phyloP scores from a whole-genome alignment of 2,888 invertebrate genomes.

The Orgyia antiqua region DNA sequence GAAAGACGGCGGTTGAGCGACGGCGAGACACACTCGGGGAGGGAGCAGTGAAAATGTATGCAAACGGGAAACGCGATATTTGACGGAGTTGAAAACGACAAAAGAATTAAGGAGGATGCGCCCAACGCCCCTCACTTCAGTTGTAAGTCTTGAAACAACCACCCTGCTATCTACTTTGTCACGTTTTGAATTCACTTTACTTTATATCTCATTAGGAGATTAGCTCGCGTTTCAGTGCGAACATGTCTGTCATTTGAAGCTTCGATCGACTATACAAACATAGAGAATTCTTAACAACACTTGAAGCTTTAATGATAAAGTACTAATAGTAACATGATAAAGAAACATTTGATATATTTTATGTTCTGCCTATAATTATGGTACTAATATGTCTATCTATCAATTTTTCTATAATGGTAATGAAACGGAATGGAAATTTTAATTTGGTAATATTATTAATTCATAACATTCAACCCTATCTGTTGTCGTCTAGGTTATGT shows the following conservation, averaged over 20 bases:
- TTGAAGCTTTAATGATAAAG: constrained; percentile 4
- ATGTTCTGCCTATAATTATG: constrained; percentile 18
- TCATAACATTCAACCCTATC: constrained; percentile 52
- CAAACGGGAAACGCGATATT: constrained; percentile 72
- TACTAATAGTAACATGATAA: constrained; percentile 10
- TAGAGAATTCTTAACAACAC: constrained; percentile 11
- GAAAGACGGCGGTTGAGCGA: constrained; percentile 63
- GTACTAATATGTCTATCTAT: constrained; percentile 6
- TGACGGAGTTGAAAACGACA: constrained; percentile 74
- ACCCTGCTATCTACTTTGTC: constrained; percentile 21
- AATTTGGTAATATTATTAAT: constrained; percentile 39
- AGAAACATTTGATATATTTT: constrained; percentile 10
- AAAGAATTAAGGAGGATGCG: constrained; percentile 64
- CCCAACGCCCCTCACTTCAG: constrained; percentile 18
- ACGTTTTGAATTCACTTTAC: constrained; percentile 62
- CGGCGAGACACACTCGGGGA: constrained; percentile 32
- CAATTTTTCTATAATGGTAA: constrained; percentile 12
- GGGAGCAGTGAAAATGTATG: constrained; percentile 68
- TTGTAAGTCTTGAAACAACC: constrained; percentile 17
- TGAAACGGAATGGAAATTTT: constrained; percentile 20
- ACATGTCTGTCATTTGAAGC: constrained; percentile 42
- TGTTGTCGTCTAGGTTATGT: constrained; percentile 57
- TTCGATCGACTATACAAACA: constrained; percentile 13
- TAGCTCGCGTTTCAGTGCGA: constrained; percentile 48
- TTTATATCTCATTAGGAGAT: constrained; percentile 57